Evolutionary conservation across 2,113 vertebrate species (phyloP).

Genomic region (Dicerorhinus sumatrensis): DNA sequence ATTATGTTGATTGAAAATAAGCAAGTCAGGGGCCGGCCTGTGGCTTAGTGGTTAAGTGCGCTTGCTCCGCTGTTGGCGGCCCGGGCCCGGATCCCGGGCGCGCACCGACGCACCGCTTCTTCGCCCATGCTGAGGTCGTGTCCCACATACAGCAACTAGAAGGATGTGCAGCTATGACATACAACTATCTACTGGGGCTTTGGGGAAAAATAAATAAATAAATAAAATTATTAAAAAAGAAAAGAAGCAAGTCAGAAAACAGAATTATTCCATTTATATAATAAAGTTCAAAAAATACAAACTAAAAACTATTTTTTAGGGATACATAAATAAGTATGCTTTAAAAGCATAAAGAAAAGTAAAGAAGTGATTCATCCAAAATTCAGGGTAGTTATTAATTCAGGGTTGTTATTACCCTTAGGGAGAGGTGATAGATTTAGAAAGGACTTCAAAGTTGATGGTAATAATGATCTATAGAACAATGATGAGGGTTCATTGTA

Average conservation of each 20-base stretch:
- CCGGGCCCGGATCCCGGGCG: no score
- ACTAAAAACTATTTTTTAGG: background rate
- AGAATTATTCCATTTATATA: background rate
- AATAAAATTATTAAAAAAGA: no score
- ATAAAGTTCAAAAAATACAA: background rate
- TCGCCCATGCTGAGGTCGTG: no score
- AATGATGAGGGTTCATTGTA: background rate
- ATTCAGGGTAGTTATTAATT: background rate
- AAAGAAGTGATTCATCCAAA: background rate
- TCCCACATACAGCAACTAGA: no score
- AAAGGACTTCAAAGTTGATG: background rate
- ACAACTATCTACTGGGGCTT: no score
- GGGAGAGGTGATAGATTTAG: background rate
- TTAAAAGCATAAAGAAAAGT: slow-evolving; percentile 10
- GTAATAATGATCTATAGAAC: background rate
- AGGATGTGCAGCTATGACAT: no score
- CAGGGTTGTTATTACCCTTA: background rate
- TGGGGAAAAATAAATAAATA: no score
- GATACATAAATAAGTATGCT: background rate
- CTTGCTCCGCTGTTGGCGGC: no score
- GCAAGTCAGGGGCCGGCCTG: background rate
- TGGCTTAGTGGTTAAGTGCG: no score
- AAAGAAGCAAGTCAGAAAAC: slow-evolving; percentile 17
- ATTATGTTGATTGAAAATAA: background rate
- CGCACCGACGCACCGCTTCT: no score